phyloP scores from a whole-genome alignment of 1,140 invertebrate species.

The Heliconius congener region DNA sequence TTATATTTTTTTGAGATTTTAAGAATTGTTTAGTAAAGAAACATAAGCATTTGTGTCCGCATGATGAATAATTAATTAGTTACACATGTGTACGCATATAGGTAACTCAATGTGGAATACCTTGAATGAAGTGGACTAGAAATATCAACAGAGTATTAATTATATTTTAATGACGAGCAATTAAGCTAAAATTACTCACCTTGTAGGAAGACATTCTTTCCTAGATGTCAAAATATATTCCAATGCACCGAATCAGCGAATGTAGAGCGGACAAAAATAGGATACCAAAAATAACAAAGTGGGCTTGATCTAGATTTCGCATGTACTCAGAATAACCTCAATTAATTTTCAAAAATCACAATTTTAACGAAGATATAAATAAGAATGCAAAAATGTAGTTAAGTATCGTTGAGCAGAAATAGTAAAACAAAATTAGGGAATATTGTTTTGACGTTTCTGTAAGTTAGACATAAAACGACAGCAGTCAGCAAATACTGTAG shows the following conservation, averaged over 20 bases:
- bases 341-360: slow-evolving; percentile 8
- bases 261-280: slow-evolving; percentile 80
- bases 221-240: slow-evolving; percentile 71
- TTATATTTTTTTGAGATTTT: background rate
- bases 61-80: slow-evolving; percentile 26
- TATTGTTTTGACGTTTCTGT: slow-evolving; percentile 72
- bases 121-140: slow-evolving; percentile 22
- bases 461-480: slow-evolving; percentile 39
- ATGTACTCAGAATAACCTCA: slow-evolving; percentile 19
- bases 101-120: slow-evolving; percentile 17
- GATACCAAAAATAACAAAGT: slow-evolving; percentile 73
- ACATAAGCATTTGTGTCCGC: slow-evolving; percentile 15
- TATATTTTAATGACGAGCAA: slow-evolving; percentile 30
- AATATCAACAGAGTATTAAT: slow-evolving; percentile 23
- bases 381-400: slow-evolving; percentile 11
- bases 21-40: slow-evolving; percentile 8
- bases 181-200: slow-evolving; percentile 52
- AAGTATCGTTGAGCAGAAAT: slow-evolving; percentile 21
- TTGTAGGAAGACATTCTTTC: slow-evolving; percentile 69
- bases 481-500: slow-evolving; percentile 18
- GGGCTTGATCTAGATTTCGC: slow-evolving; percentile 35
- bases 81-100: slow-evolving; percentile 17
- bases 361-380: slow-evolving; percentile 16
- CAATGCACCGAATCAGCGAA: slow-evolving; percentile 61
- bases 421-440: slow-evolving; percentile 61